Evolutionary conservation across 2,888 invertebrate genomes (phyloP), one percentile per base, ranked within the genome.

Genomic region (Eurytoma californica): DNA sequence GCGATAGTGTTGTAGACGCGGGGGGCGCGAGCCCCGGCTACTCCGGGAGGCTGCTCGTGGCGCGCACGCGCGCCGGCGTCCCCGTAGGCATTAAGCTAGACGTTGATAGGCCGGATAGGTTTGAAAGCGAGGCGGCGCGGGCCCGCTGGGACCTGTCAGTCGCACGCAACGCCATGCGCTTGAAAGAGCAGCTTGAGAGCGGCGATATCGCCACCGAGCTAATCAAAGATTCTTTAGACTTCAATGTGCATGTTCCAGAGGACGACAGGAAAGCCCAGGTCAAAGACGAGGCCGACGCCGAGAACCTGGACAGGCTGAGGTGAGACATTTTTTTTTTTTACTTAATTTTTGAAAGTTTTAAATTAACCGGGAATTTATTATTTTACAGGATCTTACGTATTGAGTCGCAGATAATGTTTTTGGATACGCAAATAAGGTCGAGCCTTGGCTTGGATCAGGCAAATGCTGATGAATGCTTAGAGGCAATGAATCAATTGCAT

Each of bases 391-490:
- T 93, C 89, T 86, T 95, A 58, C 93, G 93, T 85, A 92, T 92
- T 0, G 95, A 95, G 86, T 92, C 93, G 85, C 93, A 93, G 69
- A 86, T 95, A 12, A 91, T 95, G 47, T 93, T 93, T 79, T 86
- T 94, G 76, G 95, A 95, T 84, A 92, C 92, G 7, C 92, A 93
- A 85, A 94, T 95, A 69, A 94, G 94, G 86, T 92, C 92, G 0
- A 93, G 93, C 84, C 90, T 95, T 63, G 92, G 94, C 66, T 88
- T 94, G 65, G 93, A 93, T 84, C 92, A 92, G 81, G 95, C 96
- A 0, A 94, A 96, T 84, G 93, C 95, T 0, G 94, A 95, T 53
- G 91, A 93, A 77, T 96, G 96, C 82, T 88, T 96, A 53, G 93
- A 93, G 72, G 91, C 94, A 2, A 91, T 97, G 83, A 94, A 95